A percentile compares a stretch with the other conserved stretches of the same genome.
These are phyloP conservation scores for Chromis chromis DNA, from an alignment of 2,797 vertebrate genomes.

Conservation along the genomic window DNA sequence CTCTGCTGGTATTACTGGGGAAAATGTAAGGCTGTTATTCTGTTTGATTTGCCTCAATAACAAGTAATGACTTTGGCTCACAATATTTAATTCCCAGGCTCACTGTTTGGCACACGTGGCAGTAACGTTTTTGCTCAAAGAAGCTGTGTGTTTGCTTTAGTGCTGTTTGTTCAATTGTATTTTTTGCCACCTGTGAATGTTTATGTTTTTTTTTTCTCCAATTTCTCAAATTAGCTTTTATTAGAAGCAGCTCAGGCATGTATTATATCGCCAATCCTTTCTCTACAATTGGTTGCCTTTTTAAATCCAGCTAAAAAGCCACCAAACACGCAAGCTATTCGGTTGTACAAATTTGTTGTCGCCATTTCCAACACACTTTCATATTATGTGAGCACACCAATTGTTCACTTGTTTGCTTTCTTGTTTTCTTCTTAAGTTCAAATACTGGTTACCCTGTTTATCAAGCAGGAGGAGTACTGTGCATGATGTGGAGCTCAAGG, in stretches of 20 bases:
- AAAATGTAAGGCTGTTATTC: conserved; percentile 34
- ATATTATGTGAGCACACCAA: conserved; percentile 53
- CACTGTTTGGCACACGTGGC: conserved; percentile 40
- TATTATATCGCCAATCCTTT: conserved; percentile 28
- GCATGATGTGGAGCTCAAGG: conserved; percentile 37
- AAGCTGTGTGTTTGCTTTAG: conserved; percentile 37
- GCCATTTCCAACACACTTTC: conserved; percentile 55
- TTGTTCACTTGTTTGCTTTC: conserved; percentile 38
- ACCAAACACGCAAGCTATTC: conserved; percentile 53
- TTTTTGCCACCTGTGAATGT: conserved; percentile 54
- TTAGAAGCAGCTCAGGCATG: conserved; percentile 34
- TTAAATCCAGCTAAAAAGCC: conserved; percentile 51
- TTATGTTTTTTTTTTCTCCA: conserved; percentile 5
- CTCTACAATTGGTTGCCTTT: conserved; percentile 45
- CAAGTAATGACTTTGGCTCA: conserved; percentile 43
- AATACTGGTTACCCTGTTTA: conserved; percentile 35
- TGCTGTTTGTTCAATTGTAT: conserved; percentile 46
- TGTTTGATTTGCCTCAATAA: conserved; percentile 45
- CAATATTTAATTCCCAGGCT: conserved; percentile 38
- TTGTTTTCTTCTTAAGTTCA: conserved; percentile 52
- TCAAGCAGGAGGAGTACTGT: conserved; percentile 38
- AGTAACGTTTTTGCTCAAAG: conserved; percentile 46
- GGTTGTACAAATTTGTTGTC: conserved; percentile 70
- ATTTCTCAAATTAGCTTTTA: conserved; percentile 46
- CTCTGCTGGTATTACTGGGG: conserved; percentile 25